Evolutionary conservation across 2,797 vertebrate species (phyloP), one percentile per base, ranked within the genome.

Genomic region (Orientallactaga sibirica): DNA sequence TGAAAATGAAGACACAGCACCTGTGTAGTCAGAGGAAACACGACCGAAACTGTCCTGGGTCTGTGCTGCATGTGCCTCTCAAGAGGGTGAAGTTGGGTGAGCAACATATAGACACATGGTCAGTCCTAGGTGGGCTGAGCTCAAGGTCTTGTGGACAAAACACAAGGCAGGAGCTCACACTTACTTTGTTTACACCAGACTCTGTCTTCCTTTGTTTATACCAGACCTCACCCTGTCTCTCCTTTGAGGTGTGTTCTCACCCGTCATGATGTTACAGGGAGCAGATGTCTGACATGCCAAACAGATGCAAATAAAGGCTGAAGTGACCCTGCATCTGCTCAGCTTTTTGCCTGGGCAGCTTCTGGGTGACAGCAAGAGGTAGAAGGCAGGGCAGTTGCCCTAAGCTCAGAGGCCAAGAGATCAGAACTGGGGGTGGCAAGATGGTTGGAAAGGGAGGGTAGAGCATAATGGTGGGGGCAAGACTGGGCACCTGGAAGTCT

Each of bases 141-240:
- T 58, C 55, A 58, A 58, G 12, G 55, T 16, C 55, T 16, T 58
- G 14, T 14, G 55, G 55, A 11, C 55, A 58, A 58, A 58, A 16
- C 55, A 16, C 55, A 58, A 41, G 58, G 15, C 41, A 80, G 78
- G 58, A 64, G 33, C 14, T n/a, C 61, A 37, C 58, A 62, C 12
- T 3, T 25, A 19, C 22, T 73, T 0, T 41, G 58, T 16, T 12
- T 16, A 16, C 12, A 58, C 12, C 55, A 58, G 16, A 1, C 25
- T 12, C 27, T n/a, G 5, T 20, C 27, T 2, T 68, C 19, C 29
- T 8, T 22, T 19, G 2, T 12, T 6, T 12, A 0, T 4, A 41
- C 24, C 1, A 9, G 3, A 22, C 6, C 3, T 76, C 29, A 20
- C 3, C 43, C 55, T 10, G 18, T 22, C 67, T 29, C 16, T 78